Base-by-base conservation (phyloP, 2,888 invertebrate species). In the Stictocephala bisonia region DNA sequence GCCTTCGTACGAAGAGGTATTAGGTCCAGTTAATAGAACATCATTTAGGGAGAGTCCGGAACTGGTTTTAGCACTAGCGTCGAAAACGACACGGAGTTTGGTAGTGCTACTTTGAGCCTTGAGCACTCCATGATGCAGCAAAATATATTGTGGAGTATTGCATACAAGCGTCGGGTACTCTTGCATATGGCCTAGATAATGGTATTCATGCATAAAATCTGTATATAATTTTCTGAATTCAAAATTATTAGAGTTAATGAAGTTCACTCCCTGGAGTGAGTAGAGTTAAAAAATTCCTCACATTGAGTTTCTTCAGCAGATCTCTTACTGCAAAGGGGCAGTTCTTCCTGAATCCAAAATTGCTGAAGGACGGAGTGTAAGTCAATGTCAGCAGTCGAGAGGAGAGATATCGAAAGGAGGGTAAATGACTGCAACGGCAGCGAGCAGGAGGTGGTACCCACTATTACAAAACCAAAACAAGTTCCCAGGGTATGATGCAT, bases 41-140 rank as follows among this genome's bases (percentile, higher is more conserved):
- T 60, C 60, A 60, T 60, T 60, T 20, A 60, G 20, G n/a, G 60
- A 3, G 11, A 60, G 20, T 15, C 60, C 60, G 3, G 40, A 27
- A 13, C 13, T 27, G n/a, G 35, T 58, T 35, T 58, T 58, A 6
- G 20, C 20, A 31, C 18, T 31, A 1, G 58, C 58, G 20, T 58
- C 35, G 20, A 58, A 58, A 2, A 58, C 58, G 15, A 31, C 35
- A 7, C 58, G 35, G n/a, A 58, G 31, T 35, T 58, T 58, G 2
- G 58, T 58, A 3, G 58, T 31, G 13, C 27, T 56, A 24, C 56
- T 56, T 2, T 27, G 4, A 3, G 26, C 7, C 29, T 35, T 58
- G 2, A 58, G 20, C 2, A 58, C 31, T 6, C 18, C 29, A 58
- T 58, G 58, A 26, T 58, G 58, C 1, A 35, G 58, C 3, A 53